These are phyloP conservation scores for Dendrocincla fuliginosa DNA, from an alignment of 2,797 vertebrate species.

Conservation along the genomic window DNA sequence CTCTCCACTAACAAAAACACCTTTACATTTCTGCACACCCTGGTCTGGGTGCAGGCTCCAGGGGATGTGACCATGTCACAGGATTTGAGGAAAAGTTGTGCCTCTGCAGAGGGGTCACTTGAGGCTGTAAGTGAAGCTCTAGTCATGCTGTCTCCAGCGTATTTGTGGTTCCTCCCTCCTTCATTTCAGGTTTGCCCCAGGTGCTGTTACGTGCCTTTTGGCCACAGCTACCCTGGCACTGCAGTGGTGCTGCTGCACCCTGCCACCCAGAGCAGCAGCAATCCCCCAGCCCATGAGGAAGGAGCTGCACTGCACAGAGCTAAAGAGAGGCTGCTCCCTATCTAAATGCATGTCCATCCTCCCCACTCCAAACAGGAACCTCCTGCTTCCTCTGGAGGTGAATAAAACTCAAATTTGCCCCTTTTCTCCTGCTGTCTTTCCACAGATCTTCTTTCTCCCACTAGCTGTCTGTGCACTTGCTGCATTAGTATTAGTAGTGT, in stretches of 20 bases:
- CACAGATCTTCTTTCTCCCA: neutral
- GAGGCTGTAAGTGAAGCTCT: neutral
- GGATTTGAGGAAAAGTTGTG: neutral
- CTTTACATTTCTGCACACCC: neutral
- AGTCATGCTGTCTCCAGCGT: neutral
- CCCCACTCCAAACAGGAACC: neutral
- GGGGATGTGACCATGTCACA: neutral
- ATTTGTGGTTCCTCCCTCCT: neutral
- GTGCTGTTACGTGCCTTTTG: neutral
- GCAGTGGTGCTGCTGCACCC: neutral
- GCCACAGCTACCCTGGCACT: neutral
- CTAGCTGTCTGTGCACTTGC: neutral
- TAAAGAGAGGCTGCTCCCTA: neutral
- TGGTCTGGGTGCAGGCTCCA: neutral
- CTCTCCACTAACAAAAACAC: neutral
- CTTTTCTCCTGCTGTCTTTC: neutral
- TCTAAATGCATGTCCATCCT: fast-evolving
- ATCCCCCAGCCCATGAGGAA: fast-evolving
- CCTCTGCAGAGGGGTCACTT: neutral
- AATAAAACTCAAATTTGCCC: neutral
- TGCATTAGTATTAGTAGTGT: neutral
- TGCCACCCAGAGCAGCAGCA: neutral
- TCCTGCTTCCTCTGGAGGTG: neutral
- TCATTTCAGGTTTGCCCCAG: neutral
- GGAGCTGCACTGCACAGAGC: neutral